phyloP scores from a whole-genome alignment of 1,140 invertebrate genomes.

The Sitophilus oryzae region DNA sequence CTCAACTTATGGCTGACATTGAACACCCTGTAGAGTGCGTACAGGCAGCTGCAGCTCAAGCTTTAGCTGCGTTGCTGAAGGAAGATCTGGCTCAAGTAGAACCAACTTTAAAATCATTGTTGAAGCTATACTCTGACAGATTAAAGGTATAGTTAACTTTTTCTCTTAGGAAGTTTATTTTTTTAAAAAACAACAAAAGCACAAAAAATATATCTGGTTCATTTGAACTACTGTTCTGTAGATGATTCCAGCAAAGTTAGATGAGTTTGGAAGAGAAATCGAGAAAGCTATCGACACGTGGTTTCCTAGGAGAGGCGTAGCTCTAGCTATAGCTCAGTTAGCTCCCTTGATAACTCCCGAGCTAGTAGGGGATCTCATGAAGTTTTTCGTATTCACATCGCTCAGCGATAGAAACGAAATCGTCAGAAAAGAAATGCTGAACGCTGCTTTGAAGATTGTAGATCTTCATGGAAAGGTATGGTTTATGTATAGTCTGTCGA shows the following conservation, averaged over 20 bases:
- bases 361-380: conserved; percentile 63
- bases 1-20: conserved; percentile 67
- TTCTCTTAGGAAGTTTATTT: too few species aligned
- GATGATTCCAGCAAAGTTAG: conserved; percentile 80
- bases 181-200: too few species aligned
- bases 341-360: conserved; percentile 63
- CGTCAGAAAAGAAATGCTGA: conserved; percentile 91
- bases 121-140: conserved; percentile 73
- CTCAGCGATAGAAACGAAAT: conserved; percentile 77
- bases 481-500: neutral
- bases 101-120: conserved; percentile 57
- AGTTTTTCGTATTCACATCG: conserved; percentile 81
- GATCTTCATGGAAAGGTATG: conserved; percentile 71
- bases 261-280: conserved; percentile 86
- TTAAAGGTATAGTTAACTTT: conserved; percentile 50
- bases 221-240: conserved; percentile 37
- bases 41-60: conserved; percentile 69
- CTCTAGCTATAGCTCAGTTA: conserved; percentile 69
- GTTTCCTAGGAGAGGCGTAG: conserved; percentile 82
- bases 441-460: conserved; percentile 85
- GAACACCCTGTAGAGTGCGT: conserved; percentile 73
- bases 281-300: conserved; percentile 81
- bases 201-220: neutral
- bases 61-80: conserved; percentile 63
- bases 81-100: conserved; percentile 51